A percentile compares a stretch with the other conserved stretches of the same genome.
Conservation (phyloP, 2,797 vertebrate genomes). For the Spondyliosoma cantharus region DNA sequence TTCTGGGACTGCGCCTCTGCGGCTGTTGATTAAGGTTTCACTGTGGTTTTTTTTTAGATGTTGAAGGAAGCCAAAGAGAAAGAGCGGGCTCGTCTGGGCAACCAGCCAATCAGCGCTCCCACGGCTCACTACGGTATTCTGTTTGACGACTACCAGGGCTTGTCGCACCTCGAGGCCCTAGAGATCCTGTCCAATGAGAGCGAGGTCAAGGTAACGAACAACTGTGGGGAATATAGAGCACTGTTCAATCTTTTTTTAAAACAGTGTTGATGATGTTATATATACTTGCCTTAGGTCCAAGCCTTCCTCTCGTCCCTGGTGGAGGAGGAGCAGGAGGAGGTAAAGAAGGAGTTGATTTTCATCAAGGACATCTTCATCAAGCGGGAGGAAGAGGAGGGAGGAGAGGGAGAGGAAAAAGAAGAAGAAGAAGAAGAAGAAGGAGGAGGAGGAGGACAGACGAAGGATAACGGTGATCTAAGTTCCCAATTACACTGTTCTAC, state of each 20-base stretch:
- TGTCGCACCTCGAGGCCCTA: conserved; percentile 97
- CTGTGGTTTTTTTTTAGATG: conserved; percentile 84
- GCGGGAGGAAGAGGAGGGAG: conserved; percentile 83
- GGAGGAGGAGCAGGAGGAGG: conserved; percentile 87
- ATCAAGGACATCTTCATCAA: conserved; percentile 93
- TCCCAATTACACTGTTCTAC: conserved; percentile 83
- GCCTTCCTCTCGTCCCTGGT: conserved; percentile 87
- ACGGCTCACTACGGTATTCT: conserved; percentile 95
- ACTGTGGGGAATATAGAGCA: background rate
- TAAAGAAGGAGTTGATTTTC: conserved; percentile 92
- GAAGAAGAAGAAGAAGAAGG: conserved; percentile 71
- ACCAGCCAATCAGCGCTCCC: conserved; percentile 88
- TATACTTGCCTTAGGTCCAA: conserved; percentile 86
- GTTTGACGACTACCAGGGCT: conserved; percentile 97
- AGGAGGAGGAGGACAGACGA: conserved; percentile 61
- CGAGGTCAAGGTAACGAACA: conserved; percentile 89
- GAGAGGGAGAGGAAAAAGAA: conserved; percentile 63
- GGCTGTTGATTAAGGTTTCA: background rate
- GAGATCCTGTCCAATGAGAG: conserved; percentile 99
- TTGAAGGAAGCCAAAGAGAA: conserved; percentile 97
- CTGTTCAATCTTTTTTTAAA: background rate
- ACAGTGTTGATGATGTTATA: background rate
- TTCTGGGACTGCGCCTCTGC: background rate
- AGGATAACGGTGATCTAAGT: conserved; percentile 86
- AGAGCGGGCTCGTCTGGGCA: conserved; percentile 90